A percentile compares a stretch with the other conserved stretches of the same genome.
Conservation (phyloP, 2,797 vertebrate species). For the Eptatretus atami region DNA sequence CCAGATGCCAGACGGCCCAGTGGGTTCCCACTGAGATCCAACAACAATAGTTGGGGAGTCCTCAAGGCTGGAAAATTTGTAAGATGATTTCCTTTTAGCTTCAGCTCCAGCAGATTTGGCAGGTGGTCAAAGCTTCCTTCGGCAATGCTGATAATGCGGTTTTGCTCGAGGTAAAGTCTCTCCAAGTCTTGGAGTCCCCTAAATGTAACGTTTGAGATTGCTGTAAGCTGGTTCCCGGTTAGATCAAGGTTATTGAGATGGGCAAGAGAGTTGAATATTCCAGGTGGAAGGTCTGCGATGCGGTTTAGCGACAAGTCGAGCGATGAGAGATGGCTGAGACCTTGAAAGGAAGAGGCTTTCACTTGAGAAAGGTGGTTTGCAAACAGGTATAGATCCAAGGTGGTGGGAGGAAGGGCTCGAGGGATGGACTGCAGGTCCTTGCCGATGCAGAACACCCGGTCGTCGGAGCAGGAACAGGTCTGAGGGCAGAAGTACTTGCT, state of each 20-base stretch:
- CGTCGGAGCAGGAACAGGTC: too few species aligned
- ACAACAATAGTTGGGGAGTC: slow-evolving; percentile 38
- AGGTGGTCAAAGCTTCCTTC: slow-evolving; percentile 36
- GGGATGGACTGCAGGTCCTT: slow-evolving; percentile 24
- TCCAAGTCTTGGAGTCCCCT: slow-evolving; percentile 41
- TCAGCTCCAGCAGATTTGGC: slow-evolving; percentile 48
- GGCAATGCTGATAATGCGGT: slow-evolving; percentile 46
- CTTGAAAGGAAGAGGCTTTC: slow-evolving; percentile 25
- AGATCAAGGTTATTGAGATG: slow-evolving; percentile 58
- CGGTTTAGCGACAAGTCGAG: slow-evolving; percentile 69
- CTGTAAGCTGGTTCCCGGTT: slow-evolving; percentile 39
- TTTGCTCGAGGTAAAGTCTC: slow-evolving; percentile 54
- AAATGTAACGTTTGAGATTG: slow-evolving; percentile 52
- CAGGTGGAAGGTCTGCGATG: slow-evolving; percentile 30
- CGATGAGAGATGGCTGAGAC: slow-evolving; percentile 26
- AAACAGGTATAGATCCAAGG: slow-evolving; percentile 34
- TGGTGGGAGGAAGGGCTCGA: slow-evolving; percentile 21
- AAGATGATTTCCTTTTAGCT: slow-evolving; percentile 49
- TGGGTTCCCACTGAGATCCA: slow-evolving; percentile 52
- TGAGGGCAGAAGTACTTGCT: too few species aligned
- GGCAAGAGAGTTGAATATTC: slow-evolving; percentile 34
- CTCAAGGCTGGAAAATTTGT: slow-evolving; percentile 23
- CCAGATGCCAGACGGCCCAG: slow-evolving; percentile 20
- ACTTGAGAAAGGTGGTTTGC: slow-evolving; percentile 37
- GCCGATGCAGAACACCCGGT: slow-evolving; percentile 27